phyloP scores from a whole-genome alignment of 2,888 invertebrate species.

The Candidula unifasciata region DNA sequence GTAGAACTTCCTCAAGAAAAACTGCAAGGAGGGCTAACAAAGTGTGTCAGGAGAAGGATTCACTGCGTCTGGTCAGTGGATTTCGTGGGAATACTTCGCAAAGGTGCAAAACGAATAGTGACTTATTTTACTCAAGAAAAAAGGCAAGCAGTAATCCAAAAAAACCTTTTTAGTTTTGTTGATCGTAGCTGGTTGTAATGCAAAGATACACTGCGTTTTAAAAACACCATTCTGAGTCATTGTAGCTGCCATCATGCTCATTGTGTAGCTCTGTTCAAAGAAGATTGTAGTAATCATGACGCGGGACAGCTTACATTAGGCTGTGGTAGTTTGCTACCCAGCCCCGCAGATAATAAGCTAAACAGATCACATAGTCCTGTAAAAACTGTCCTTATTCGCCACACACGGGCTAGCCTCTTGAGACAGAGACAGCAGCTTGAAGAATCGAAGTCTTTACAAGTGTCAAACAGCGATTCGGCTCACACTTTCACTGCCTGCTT shows the following conservation, averaged over 20 bases:
- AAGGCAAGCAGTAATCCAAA: not conserved
- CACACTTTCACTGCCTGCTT: not conserved
- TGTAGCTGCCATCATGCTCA: not conserved
- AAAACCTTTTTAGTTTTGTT: not conserved
- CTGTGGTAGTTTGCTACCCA: not conserved
- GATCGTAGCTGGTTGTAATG: not conserved
- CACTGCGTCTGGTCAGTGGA: no score
- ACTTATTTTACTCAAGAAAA: not conserved
- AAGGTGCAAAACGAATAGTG: not conserved
- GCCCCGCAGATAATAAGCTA: no score
- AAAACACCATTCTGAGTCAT: not conserved
- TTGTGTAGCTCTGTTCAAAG: not conserved
- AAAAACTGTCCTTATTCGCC: not conserved
- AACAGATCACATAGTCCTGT: not conserved
- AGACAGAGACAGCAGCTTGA: not conserved
- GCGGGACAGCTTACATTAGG: not conserved
- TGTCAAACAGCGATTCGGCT: no score
- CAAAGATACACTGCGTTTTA: no score
- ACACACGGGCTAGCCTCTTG: constrained; percentile 31
- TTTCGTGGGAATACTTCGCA: no score
- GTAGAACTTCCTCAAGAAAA: no score
- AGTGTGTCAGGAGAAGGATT: no score
- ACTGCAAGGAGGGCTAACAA: no score
- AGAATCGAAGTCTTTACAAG: no score
- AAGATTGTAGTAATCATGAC: not conserved